Conservation (phyloP, 2,888 invertebrate genomes). For the Drosophila seclusa region DNA sequence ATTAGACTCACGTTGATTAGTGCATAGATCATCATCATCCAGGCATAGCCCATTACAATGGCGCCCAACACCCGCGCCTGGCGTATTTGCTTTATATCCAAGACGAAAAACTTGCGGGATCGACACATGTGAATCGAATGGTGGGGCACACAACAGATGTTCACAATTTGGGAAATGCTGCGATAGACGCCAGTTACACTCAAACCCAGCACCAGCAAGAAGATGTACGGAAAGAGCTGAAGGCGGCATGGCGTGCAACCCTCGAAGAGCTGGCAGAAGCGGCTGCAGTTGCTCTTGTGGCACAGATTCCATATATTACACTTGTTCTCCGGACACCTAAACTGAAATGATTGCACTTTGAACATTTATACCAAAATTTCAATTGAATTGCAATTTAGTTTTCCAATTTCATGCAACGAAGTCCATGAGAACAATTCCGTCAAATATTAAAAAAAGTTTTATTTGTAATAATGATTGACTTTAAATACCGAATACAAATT, state of each 20-base stretch:
- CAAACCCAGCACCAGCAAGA: slow-evolving; percentile 30
- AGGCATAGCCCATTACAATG: slow-evolving; percentile 10
- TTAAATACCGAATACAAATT: not conserved
- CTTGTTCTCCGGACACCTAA: not conserved
- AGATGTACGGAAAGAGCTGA: slow-evolving; percentile 45
- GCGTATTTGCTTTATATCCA: slow-evolving; percentile 1
- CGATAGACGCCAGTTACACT: slow-evolving; percentile 20
- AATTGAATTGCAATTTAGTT: not conserved
- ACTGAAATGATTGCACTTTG: slow-evolving; percentile 13
- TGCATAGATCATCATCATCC: slow-evolving; percentile 47
- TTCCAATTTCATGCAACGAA: not conserved
- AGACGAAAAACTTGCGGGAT: slow-evolving; percentile 21
- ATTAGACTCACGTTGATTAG: slow-evolving; percentile 34
- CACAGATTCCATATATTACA: slow-evolving; percentile 30
- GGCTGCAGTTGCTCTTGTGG: not conserved
- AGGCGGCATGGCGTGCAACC: slow-evolving; percentile 9
- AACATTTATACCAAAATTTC: slow-evolving; percentile 17
- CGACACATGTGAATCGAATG: slow-evolving; percentile 26
- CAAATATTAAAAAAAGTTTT: not conserved
- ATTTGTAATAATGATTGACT: too few relatives aligned
- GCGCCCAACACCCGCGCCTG: slow-evolving; percentile 33
- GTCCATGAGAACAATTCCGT: not conserved
- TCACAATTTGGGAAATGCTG: slow-evolving; percentile 17
- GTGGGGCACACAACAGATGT: not conserved
- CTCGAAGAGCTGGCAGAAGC: not conserved